Base-by-base conservation (phyloP, 2,113 vertebrate species). In the Anolis carolinensis region DNA sequence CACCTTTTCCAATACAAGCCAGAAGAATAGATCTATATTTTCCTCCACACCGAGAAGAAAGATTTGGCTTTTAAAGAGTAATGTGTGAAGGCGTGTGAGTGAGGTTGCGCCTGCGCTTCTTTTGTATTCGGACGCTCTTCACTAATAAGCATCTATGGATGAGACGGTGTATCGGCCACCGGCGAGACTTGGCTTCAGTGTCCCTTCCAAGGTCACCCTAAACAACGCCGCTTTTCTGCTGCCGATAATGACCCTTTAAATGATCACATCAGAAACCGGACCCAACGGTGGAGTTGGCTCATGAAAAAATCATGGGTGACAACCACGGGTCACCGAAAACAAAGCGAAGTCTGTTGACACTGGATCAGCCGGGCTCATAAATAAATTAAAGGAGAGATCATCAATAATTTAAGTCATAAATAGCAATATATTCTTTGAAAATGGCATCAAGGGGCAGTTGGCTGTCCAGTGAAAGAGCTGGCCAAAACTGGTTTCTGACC, bases 161-260 rank as follows among this genome's bases (percentile, higher is more conserved):
- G 10, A 7, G 1, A 0, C 23, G 21, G 27, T 27, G 0, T 4
- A 0, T 0, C 18, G 10, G 21, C 63, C 30, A 18, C 39, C 74
- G 7, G 7, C 25, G 79, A 70, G n/a, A 34, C 25, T 63, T 2
- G 0, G n/a, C 20, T 23, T 11, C 32, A 1, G 21, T 0, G 0
- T 20, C 5, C 2, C 9, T 76, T 39, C n/a, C 0, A 0, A 0
- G 0, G 72, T 71, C 72, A 3, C 81, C 72, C 0, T 52, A 73
- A 32, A 79, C 7, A 34, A 78, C 72, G 59, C 48, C 16, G 4
- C 13, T n/a, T 18, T 32, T 0, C 0, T 0, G 0, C 52, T 1
- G 0, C 21, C 2, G 27, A 81, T 0, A 5, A 44, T 77, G 79
- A 83, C 65, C 21, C 63, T 71, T 80, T 75, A 0, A 0, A 1